Base-by-base conservation (phyloP, 2,888 invertebrate species). In the Pseudoips prasinana region DNA sequence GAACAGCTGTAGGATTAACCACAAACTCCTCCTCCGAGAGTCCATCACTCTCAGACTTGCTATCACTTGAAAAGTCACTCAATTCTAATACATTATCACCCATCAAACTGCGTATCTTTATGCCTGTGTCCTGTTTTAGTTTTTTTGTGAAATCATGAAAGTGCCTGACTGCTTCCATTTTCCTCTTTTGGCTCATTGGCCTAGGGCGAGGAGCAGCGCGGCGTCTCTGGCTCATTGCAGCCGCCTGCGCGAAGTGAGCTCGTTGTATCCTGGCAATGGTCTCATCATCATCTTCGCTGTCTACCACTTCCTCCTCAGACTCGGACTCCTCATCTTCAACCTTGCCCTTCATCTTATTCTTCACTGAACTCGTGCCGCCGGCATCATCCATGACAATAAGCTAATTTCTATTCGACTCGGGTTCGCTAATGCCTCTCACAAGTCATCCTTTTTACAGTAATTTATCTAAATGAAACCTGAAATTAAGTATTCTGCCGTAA, bases 81-180 rank as follows among this genome's bases (percentile, higher is more conserved):
- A 88, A 65, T 40, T 89, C 89, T 73, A 89, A 73, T 41, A 89
- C 64, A 60, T 86, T 82, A 50, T 83, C 83, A 42, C 89, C 89
- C 42, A 84, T 84, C 67, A 89, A 74, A 50, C 89, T 84, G 44
- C 84, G 80, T 46, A 89, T 89, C 35, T 74, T 72, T 52, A 89
- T 82, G 45, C 89, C 89, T 46, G 89, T 88, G 67, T 89, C 89
- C 60, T 89, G 78, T 64, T 89, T 89, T 9, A 89, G 74, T 67
- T 85, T 89, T 61, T 89, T 89, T 3, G 89, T 89, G 52, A 89
- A 89, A 53, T 89, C 73, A 49, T 89, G 89, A 49, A 89, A 89
- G 46, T 68, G 81, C 68, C 80, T 88, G 5, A 89, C 87, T 17
- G 89, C 89, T 75, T 89, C 89, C 70, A 88, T 70, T 67, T 89